These are phyloP conservation scores for Villa cingulata DNA, from an alignment of 2,888 invertebrate genomes.

Conservation along the genomic window DNA sequence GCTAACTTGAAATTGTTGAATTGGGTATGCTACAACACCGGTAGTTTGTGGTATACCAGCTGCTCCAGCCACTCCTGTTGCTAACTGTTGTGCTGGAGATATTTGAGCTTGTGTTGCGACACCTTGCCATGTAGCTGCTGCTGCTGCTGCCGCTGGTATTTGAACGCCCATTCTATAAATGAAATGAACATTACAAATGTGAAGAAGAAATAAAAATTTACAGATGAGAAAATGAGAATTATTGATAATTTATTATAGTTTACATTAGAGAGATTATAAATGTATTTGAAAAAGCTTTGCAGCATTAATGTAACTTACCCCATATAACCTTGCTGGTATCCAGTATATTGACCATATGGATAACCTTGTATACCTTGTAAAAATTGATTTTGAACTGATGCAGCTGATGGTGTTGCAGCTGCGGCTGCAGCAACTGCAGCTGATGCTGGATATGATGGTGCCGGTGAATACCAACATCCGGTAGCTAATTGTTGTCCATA, in stretches of 20 bases:
- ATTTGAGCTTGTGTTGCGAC: slow-evolving; percentile 61
- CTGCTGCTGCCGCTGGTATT: slow-evolving; percentile 42
- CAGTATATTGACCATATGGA: slow-evolving; percentile 72
- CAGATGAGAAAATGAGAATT: too few species aligned
- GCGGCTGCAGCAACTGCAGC: too few species aligned
- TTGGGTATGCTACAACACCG: slow-evolving; percentile 76
- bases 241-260: too few species aligned
- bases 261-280: too few species aligned
- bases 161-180: slow-evolving; percentile 65
- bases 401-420: slow-evolving; percentile 51
- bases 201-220: not conserved
- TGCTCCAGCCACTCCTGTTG: slow-evolving; percentile 52
- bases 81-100: slow-evolving; percentile 52
- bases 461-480: slow-evolving; percentile 85
- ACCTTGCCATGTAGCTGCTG: slow-evolving; percentile 49
- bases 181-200: not conserved
- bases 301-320: slow-evolving; percentile 46
- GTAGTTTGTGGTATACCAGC: slow-evolving; percentile 61
- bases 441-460: slow-evolving; percentile 49
- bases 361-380: slow-evolving; percentile 81
- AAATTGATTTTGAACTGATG: slow-evolving; percentile 70
- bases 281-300: too few species aligned
- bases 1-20: slow-evolving; percentile 82
- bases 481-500: slow-evolving; percentile 69
- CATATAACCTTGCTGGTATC: slow-evolving; percentile 87